These are phyloP conservation scores for Anastrepha ludens DNA, from an alignment of 1,140 invertebrate genomes.

Conservation along the genomic window DNA sequence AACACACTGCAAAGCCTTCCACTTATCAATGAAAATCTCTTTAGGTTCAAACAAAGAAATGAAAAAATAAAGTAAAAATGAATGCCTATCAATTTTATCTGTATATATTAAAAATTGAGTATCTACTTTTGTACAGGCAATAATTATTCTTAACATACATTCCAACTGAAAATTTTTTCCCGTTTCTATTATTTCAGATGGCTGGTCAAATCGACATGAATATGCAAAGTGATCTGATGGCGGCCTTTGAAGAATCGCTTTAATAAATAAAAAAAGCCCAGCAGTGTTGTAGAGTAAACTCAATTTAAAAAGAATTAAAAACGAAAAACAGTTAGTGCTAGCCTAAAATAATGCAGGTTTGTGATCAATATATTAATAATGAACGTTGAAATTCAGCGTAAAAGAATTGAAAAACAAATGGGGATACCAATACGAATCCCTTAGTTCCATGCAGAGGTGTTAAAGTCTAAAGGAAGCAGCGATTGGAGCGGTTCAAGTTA, in stretches of 20 bases:
- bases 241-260: conserved; percentile 96
- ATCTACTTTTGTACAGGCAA: no score
- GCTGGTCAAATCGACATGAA: conserved; percentile 98
- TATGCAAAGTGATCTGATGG: conserved; percentile 98
- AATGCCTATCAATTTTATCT: no score
- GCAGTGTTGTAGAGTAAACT: conserved; percentile 27
- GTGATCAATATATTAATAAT: conserved; percentile 45
- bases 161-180: background rate
- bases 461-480: background rate
- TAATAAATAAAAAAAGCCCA: conserved; percentile 74
- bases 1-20: no score
- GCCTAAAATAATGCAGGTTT: conserved; percentile 45
- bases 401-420: background rate
- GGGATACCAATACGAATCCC: background rate
- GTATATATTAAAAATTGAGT: no score
- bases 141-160: no score
- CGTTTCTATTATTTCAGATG: conserved; percentile 79
- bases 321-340: conserved; percentile 30
- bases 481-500: background rate
- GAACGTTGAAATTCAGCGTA: conserved; percentile 3
- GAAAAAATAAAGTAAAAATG: no score
- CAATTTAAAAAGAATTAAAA: background rate
- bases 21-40: no score
- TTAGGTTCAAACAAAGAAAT: no score
- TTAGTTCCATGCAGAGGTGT: background rate